Evolutionary conservation across 2,113 vertebrate species (phyloP).

Genomic region (Anser brachyrhynchus): DNA sequence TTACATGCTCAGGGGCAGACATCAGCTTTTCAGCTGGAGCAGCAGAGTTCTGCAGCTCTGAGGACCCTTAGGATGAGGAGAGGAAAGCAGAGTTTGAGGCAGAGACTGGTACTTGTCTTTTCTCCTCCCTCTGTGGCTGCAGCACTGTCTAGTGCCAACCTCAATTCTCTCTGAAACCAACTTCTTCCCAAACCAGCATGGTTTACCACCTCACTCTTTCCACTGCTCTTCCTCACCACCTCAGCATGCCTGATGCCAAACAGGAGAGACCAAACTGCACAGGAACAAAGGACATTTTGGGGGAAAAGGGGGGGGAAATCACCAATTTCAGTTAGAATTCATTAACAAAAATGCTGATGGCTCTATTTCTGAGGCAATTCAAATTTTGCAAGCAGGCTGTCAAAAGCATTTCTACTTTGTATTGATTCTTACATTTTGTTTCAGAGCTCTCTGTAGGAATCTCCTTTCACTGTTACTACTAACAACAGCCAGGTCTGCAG

Average conservation of each 20-base stretch:
- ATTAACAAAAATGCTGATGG: neutral
- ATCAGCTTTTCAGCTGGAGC: neutral
- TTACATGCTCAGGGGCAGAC: neutral
- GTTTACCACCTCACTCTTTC: accelerated
- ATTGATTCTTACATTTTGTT: constrained; percentile 35
- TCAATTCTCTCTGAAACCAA: neutral
- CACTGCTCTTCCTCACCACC: neutral
- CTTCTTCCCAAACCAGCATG: neutral
- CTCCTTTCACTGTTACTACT: constrained; percentile 85
- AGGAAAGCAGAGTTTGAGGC: neutral
- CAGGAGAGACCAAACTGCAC: neutral
- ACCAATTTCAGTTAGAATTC: neutral
- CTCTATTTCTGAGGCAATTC: neutral
- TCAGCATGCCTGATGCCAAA: accelerated
- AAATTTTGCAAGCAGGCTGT: neutral
- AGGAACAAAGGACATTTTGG: neutral
- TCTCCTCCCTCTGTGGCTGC: neutral
- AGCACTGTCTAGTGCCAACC: accelerated
- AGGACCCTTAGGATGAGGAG: neutral
- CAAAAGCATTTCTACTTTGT: neutral
- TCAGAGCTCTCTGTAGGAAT: constrained; percentile 86
- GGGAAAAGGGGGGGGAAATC: neutral
- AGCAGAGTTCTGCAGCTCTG: neutral
- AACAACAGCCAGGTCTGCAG: constrained; percentile 85
- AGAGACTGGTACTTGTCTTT: neutral